Percentiles rank a stretch among this genome's conserved stretches.
Conservation (phyloP, 2,113 vertebrate species). For the Dascyllus trimaculatus region DNA sequence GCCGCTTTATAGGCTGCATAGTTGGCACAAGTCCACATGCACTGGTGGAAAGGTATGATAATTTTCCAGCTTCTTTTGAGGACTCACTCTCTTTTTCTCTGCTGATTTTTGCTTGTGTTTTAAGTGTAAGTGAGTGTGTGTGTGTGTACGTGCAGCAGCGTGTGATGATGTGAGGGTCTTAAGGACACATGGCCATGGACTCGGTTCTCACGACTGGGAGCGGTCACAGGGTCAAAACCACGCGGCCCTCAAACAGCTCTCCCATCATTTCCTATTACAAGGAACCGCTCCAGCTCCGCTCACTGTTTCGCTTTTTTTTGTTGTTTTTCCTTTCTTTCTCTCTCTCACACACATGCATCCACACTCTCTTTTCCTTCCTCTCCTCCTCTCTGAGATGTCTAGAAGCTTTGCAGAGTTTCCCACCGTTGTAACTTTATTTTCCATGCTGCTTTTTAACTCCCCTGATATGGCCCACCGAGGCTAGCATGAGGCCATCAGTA, state of each 20-base stretch:
- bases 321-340: background rate
- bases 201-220: constrained; percentile 75
- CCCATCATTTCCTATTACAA: constrained; percentile 61
- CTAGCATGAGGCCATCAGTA: constrained; percentile 55
- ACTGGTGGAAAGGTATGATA: constrained; percentile 72
- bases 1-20: constrained; percentile 69
- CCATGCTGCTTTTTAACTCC: constrained; percentile 17
- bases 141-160: constrained; percentile 33
- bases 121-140: constrained; percentile 18
- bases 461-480: constrained; percentile 31
- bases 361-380: constrained; percentile 22
- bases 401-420: constrained; percentile 57
- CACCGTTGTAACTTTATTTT: constrained; percentile 55
- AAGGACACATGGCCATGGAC: constrained; percentile 51
- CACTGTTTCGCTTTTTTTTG: background rate
- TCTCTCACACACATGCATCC: constrained; percentile 3
- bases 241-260: constrained; percentile 51
- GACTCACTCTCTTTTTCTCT: constrained; percentile 18
- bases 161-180: constrained; percentile 41
- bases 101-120: constrained; percentile 18
- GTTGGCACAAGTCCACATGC: constrained; percentile 74
- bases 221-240: constrained; percentile 65
- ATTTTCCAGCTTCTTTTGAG: constrained; percentile 47
- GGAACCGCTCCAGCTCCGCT: constrained; percentile 38
- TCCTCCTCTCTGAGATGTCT: constrained; percentile 38